A percentile compares a stretch with the other conserved stretches of the same genome.
Evolutionary conservation across 2,888 invertebrate species (phyloP).

Genomic region (Drosophila koepferae): DNA sequence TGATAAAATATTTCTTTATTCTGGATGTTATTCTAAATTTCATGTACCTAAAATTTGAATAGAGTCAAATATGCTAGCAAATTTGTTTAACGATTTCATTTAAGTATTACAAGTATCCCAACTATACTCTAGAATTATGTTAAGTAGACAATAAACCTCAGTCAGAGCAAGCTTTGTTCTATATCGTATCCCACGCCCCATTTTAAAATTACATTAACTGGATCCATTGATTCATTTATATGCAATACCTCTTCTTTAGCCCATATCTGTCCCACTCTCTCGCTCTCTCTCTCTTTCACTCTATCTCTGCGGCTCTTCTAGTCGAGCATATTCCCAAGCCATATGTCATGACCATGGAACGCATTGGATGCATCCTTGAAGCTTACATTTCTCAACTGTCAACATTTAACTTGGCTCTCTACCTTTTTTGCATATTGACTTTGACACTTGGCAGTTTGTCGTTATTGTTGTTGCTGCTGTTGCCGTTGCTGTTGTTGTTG

Average conservation of each 20-base stretch:
- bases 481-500: conserved; percentile 63
- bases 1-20: not conserved
- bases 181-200: conserved; percentile 1
- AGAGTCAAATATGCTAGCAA: no score
- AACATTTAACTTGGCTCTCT: conserved; percentile 75
- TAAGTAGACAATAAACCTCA: not conserved
- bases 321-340: conserved; percentile 47
- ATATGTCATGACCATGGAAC: conserved; percentile 50
- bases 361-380: conserved; percentile 73
- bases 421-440: conserved; percentile 80
- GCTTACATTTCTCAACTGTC: conserved; percentile 81
- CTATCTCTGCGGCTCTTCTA: conserved; percentile 1
- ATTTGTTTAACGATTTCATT: no score
- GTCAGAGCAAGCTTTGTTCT: not conserved
- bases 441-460: conserved; percentile 76
- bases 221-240: conserved; percentile 29
- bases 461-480: conserved; percentile 20
- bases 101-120: no score
- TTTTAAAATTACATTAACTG: conserved; percentile 12
- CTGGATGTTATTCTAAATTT: not conserved
- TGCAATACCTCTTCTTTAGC: conserved; percentile 12
- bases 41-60: not conserved
- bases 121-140: not conserved
- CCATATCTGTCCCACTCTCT: not conserved
- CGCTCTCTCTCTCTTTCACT: not conserved